Percentiles rank a stretch among this genome's conserved stretches.
Conservation (phyloP, 1,140 invertebrate species). For the Ephestia elutella region DNA sequence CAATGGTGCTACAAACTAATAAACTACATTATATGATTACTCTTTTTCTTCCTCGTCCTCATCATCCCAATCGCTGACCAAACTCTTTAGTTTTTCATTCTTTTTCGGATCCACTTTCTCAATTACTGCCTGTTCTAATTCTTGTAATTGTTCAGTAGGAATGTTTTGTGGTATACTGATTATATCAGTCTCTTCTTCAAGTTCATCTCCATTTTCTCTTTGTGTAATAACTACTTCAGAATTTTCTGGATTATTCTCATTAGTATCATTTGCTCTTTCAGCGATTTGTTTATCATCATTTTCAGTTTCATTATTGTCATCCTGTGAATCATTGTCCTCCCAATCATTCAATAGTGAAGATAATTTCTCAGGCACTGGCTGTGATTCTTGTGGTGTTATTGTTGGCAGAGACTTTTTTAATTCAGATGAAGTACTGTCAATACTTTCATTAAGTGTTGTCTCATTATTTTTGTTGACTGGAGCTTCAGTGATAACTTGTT, state of each 20-base stretch:
- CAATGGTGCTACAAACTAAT: not conserved
- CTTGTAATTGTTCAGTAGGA: not conserved
- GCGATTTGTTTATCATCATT: not conserved
- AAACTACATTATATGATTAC: conserved; percentile 11
- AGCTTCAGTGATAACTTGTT: conserved; percentile 27
- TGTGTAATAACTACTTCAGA: conserved; percentile 5
- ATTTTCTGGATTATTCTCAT: conserved; percentile 13
- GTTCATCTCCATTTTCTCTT: conserved; percentile 14
- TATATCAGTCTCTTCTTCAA: not conserved
- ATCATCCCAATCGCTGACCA: conserved; percentile 68
- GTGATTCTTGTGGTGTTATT: conserved; percentile 11
- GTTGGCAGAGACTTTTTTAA: not conserved
- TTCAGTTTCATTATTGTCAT: conserved; percentile 25
- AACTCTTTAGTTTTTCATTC: conserved; percentile 55
- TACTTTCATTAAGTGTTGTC: not conserved
- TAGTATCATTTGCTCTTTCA: not conserved
- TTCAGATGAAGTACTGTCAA: conserved; percentile 12
- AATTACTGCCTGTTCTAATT: not conserved
- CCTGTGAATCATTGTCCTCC: conserved; percentile 72
- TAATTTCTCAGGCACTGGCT: conserved; percentile 46
- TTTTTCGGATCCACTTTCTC: conserved; percentile 27
- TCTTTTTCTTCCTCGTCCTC: conserved; percentile 58
- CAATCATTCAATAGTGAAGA: conserved; percentile 68
- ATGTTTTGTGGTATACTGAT: not conserved
- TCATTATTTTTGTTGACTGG: not conserved